Evolutionary conservation across 35 echinoderm and acorn worm genomes (phyloP), one percentile per base, ranked within the genome.

Genomic region (Patiria miniata): DNA sequence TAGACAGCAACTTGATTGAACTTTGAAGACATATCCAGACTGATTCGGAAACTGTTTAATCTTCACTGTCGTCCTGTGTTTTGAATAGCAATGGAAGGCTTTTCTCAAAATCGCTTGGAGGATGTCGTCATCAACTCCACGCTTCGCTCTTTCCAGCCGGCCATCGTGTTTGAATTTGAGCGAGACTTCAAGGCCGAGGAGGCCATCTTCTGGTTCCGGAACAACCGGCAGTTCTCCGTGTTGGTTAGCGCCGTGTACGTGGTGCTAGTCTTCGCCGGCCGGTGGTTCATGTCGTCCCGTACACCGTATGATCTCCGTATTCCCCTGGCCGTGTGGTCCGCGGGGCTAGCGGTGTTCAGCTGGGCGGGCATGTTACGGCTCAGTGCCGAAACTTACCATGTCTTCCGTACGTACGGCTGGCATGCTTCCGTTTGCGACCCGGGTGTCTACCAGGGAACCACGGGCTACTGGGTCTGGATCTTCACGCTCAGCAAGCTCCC

Each of bases 341-440:
- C 78, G 32, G 88, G 69, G 32, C 56, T 96, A 37, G 86, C 94
- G 10, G 79, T 89, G 32, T 96, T 96, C 47, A 96, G 94, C 60
- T 92, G 90, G 90, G 85, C 87, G 47, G 86, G 90, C 18, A 79
- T 90, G 32, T 47, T 92, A 51, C 68, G 90, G 32, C 47, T 97
- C 14, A 87, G 79, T 54, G 73, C 79, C 8, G 94, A 92, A 53
- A 92, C 33, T 50, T 54, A 92, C 28, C 86, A 61, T 76, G 85
- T 96, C 37, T 73, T 96, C 79, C 55, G 58, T 19, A 92, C 79
- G 52, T 89, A 92, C 81, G 87, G 87, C 52, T 91, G 88, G 93
- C 80, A 96, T 52, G 90, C 94, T 0, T 89, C 90, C 29, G 92
- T 96, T 81, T 96, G 94, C 68, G 90, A 96, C 54, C 94, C 94